Base-by-base conservation (phyloP, 1,140 invertebrate genomes). In the Solenopsis fugax region DNA sequence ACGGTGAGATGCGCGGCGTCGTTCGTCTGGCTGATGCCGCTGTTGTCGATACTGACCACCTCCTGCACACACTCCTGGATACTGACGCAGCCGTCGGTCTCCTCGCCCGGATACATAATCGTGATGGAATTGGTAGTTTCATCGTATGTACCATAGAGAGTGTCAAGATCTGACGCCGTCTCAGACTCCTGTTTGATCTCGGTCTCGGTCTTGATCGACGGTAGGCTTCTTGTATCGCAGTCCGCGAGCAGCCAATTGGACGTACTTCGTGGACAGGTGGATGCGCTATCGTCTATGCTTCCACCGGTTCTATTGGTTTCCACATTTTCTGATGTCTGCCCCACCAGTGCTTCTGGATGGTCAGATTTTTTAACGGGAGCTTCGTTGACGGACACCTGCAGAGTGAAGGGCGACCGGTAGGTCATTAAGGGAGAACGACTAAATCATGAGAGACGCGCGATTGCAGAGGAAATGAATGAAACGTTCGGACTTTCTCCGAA, bases 271-370 rank as follows among this genome's bases (percentile, higher is more conserved):
- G 45, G 1, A 75, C 77, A 82, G 24, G 52, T 65, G 75, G 37
- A 50, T 9, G 62, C n/a, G 54, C 54, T 29, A n/a, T 24, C 16
- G 13, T 5, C 91, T 82, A 94, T 7, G 89, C 93, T 69, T 92
- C 86, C 58, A 91, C 87, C 94, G 96, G 95, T 91, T 97, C 96
- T 87, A 97, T 95, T 86, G 97, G 97, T 93, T 97, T 98, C 97
- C 97, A 98, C 91, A 95, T 96, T 94, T 96, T 97, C 94, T 97
- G 97, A 92, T 97, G 97, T 69, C 96, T 96, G 37, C 97, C 97
- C 97, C 97, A 98, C 97, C 97, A 98, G 88, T 97, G 92, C 89
- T 91, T 94, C 56, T 92, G 91, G 67, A 93, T 92, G 60, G 81
- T 94, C 75, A 94, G 87, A 71, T 93, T 94, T 76, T 81, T 93